Percentiles rank a stretch among this genome's conserved stretches.
Conservation (phyloP, 2,888 invertebrate species). For the Microctonus aethiopoides region DNA sequence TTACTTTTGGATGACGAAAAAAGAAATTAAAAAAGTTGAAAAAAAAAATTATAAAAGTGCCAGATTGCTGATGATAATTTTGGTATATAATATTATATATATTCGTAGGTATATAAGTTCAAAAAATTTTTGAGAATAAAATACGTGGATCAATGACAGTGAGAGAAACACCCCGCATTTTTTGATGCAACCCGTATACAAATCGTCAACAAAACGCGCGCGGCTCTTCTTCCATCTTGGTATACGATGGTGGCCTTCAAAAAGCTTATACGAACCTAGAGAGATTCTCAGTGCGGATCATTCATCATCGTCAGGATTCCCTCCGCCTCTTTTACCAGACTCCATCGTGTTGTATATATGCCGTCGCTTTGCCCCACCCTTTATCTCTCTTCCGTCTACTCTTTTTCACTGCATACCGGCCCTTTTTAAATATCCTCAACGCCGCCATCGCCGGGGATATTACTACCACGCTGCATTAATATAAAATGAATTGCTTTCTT, state of each 20-base stretch:
- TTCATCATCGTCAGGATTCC: conserved; percentile 66
- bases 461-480: conserved; percentile 46
- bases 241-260: conserved; percentile 60
- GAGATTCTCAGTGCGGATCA: conserved; percentile 63
- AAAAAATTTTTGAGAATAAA: background rate
- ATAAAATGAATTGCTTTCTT: conserved; percentile 22
- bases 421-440: conserved; percentile 55
- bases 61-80: background rate
- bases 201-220: conserved; percentile 14
- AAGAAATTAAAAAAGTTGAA: background rate
- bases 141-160: background rate
- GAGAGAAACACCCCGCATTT: conserved; percentile 23
- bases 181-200: background rate
- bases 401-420: conserved; percentile 41
- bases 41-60: background rate
- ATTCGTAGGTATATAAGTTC: background rate
- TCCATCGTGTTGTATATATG: conserved; percentile 35
- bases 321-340: conserved; percentile 51
- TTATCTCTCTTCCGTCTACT: conserved; percentile 35
- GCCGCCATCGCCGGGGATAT: conserved; percentile 56
- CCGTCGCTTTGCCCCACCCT: conserved; percentile 45
- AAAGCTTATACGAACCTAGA: conserved; percentile 61
- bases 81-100: background rate
- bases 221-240: conserved; percentile 36
- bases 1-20: background rate